phyloP scores from a whole-genome alignment of 2,797 vertebrate species.

The Protonibea diacanthus region DNA sequence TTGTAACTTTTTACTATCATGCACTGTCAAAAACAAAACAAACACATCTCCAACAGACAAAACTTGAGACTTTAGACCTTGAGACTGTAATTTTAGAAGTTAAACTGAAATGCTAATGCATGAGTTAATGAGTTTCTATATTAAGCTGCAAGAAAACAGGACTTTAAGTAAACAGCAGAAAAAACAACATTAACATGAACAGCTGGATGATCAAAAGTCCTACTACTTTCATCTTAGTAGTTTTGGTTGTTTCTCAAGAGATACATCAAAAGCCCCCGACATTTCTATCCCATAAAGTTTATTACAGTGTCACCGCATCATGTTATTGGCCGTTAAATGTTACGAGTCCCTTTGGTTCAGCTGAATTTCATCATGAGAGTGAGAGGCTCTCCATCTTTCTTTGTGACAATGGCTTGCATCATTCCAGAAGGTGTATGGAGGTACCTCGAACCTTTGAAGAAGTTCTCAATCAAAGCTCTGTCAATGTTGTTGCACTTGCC shows the following conservation, averaged over 20 bases:
- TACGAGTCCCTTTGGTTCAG: slow-evolving; percentile 51
- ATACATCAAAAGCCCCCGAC: not conserved
- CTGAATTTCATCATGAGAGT: slow-evolving; percentile 85
- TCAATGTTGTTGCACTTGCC: slow-evolving; percentile 79
- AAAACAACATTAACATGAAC: not conserved
- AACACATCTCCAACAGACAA: too few relatives aligned
- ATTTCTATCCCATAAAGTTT: not conserved
- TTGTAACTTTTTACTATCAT: too few relatives aligned
- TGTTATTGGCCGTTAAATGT: not conserved
- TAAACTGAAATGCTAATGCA: too few relatives aligned
- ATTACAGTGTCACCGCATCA: not conserved
- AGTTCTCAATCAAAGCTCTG: slow-evolving; percentile 78
- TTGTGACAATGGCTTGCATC: slow-evolving; percentile 78
- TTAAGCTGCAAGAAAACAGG: slow-evolving; percentile 1
- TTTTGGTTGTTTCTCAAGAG: not conserved
- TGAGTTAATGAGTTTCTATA: not conserved
- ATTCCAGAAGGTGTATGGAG: slow-evolving; percentile 80
- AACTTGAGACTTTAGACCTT: too few relatives aligned
- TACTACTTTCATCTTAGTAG: not conserved
- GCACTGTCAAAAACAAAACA: too few relatives aligned
- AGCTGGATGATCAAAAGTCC: not conserved
- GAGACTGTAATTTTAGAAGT: too few relatives aligned
- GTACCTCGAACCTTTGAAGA: slow-evolving; percentile 80
- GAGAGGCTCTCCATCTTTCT: slow-evolving; percentile 68
- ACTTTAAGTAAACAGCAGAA: slow-evolving; percentile 18